Percentiles rank a stretch among this genome's conserved stretches.
phyloP scores from a whole-genome alignment of 2,888 invertebrate species.

The Chesias legatella region DNA sequence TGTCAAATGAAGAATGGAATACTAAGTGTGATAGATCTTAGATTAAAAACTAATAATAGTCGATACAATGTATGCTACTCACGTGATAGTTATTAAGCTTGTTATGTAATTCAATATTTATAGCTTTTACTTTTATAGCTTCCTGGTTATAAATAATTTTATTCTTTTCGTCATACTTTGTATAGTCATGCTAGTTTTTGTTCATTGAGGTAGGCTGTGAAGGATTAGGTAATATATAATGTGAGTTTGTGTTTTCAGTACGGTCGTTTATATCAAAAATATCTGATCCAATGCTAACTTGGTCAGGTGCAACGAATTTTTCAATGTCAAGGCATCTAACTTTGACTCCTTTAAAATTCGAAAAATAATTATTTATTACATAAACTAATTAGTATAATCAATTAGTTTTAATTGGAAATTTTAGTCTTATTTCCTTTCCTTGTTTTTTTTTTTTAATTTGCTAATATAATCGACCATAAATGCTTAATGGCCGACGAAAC shows the following conservation, averaged over 20 bases:
- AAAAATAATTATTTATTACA: too few relatives aligned
- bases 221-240: neutral
- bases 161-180: conserved; percentile 15
- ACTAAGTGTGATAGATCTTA: conserved; percentile 31
- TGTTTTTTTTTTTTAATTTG: too few relatives aligned
- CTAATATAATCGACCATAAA: too few relatives aligned
- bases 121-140: conserved; percentile 32
- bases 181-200: conserved; percentile 20
- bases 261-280: too few relatives aligned
- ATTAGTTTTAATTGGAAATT: too few relatives aligned
- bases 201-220: neutral
- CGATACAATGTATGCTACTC: conserved; percentile 19
- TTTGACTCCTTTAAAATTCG: too few relatives aligned
- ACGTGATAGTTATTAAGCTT: conserved; percentile 19
- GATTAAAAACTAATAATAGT: conserved; percentile 33
- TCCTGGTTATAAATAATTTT: conserved; percentile 24
- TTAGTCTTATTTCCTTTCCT: too few relatives aligned
- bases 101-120: conserved; percentile 25
- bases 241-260: neutral
- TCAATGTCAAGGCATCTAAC: too few relatives aligned
- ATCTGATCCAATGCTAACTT: too few relatives aligned
- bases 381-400: too few relatives aligned
- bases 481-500: too few relatives aligned
- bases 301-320: too few relatives aligned
- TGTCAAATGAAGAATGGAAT: conserved; percentile 32